These are phyloP conservation scores for Fistularia commersonii DNA, from an alignment of 2,797 vertebrate species.

Conservation along the genomic window DNA sequence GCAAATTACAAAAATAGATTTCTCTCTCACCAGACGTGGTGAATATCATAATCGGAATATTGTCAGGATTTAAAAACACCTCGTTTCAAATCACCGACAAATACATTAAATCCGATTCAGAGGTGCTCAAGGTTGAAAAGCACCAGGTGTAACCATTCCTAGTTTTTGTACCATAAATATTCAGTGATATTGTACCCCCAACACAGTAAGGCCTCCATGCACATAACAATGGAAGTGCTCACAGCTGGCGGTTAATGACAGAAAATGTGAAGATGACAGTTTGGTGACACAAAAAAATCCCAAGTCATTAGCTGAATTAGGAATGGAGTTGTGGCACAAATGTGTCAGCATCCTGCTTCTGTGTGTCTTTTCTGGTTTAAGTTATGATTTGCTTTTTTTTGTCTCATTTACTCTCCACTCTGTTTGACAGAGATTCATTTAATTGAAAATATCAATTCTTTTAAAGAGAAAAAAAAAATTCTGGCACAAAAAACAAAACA, in stretches of 20 bases:
- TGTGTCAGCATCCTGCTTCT: not conserved
- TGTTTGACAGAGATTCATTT: slow-evolving; percentile 67
- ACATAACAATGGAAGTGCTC: no score
- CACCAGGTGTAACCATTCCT: no score
- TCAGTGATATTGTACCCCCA: no score
- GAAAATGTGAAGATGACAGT: slow-evolving; percentile 2
- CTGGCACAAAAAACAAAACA: slow-evolving; percentile 12
- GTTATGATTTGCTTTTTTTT: slow-evolving; percentile 14
- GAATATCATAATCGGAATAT: slow-evolving; percentile 19
- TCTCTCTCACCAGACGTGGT: slow-evolving; percentile 12
- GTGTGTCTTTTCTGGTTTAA: slow-evolving; percentile 11
- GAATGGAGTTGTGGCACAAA: not conserved
- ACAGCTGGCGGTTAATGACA: slow-evolving; percentile 5
- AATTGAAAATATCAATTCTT: slow-evolving; percentile 24
- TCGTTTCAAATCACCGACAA: not conserved
- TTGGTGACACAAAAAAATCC: slow-evolving; percentile 11
- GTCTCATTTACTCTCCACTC: slow-evolving; percentile 37
- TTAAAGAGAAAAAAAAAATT: slow-evolving; percentile 41
- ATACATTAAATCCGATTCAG: no score
- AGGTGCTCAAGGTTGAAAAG: no score
- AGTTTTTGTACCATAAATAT: no score
- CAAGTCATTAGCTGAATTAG: not conserved
- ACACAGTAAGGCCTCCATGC: no score
- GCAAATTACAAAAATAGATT: slow-evolving; percentile 52
- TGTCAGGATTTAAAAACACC: slow-evolving; percentile 1